These are phyloP conservation scores for Pristionchus fissidentatus DNA, from an alignment of 2,888 invertebrate genomes.

Conservation along the genomic window DNA sequence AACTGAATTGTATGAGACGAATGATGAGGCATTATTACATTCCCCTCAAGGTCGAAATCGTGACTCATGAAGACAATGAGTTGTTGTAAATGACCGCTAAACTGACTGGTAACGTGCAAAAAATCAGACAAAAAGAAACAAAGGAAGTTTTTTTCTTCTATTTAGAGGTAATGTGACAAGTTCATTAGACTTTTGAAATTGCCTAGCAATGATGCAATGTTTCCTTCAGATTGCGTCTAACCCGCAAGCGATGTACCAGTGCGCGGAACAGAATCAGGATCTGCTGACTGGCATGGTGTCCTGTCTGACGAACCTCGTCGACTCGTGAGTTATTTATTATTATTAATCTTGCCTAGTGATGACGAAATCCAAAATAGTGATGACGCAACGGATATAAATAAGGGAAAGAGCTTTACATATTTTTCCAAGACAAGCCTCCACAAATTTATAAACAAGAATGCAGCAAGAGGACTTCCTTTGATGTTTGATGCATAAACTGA, in stretches of 20 bases:
- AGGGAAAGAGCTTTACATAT: neutral
- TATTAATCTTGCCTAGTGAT: no score
- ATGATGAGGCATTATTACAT: no score
- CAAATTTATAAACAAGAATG: neutral
- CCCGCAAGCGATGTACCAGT: conserved; percentile 44
- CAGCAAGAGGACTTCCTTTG: neutral
- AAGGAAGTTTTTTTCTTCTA: neutral
- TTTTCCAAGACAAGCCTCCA: neutral
- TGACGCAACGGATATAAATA: neutral
- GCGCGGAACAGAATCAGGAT: conserved; percentile 42
- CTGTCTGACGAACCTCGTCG: conserved; percentile 46
- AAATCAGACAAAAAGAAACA: no score
- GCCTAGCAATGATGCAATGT: no score
- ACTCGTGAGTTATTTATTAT: conserved; percentile 32
- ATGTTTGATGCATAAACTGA: neutral
- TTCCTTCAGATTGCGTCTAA: conserved; percentile 37
- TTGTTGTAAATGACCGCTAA: no score
- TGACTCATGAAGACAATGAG: no score
- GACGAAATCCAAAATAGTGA: neutral
- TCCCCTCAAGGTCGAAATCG: no score
- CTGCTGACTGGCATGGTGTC: conserved; percentile 48
- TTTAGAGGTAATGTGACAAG: neutral
- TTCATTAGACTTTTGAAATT: neutral
- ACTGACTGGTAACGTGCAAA: no score
- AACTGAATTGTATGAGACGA: no score